A percentile compares a stretch with the other conserved stretches of the same genome.
Conservation (phyloP, 2,113 vertebrate genomes). For the Piprites chloris region DNA sequence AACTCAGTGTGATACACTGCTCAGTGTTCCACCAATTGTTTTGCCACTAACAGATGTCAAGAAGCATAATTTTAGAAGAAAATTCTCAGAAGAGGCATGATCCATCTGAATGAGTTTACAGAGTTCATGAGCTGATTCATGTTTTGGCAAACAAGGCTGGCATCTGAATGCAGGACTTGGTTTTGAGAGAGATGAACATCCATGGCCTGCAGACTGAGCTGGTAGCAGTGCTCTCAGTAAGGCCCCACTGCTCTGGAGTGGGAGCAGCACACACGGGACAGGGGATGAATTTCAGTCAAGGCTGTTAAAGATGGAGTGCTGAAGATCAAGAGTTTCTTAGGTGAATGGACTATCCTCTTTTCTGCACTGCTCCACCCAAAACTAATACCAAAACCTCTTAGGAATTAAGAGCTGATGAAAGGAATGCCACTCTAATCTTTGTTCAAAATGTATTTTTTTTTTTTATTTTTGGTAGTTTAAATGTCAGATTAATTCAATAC, state of each 20-base stretch:
- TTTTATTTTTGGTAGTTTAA: not conserved
- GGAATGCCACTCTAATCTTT: not conserved
- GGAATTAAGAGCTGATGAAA: not conserved
- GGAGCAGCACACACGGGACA: not conserved
- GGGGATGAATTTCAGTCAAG: not conserved
- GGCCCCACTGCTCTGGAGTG: not conserved
- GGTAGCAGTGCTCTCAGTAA: not conserved
- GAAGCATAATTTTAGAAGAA: not conserved
- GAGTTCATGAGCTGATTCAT: not conserved
- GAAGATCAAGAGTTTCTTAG: not conserved
- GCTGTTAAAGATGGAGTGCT: not conserved
- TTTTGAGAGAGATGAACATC: not conserved
- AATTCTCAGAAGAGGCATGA: not conserved
- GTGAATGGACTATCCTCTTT: not conserved
- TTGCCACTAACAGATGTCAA: accelerated
- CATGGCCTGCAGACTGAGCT: accelerated
- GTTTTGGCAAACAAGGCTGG: not conserved
- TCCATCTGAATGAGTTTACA: not conserved
- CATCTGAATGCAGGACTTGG: not conserved
- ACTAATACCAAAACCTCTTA: not conserved
- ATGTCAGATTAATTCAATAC: not conserved
- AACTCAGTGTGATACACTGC: accelerated
- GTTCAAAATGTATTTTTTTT: not conserved
- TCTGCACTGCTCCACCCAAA: not conserved
- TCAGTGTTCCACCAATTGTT: accelerated